phyloP scores from a whole-genome alignment of 2,888 invertebrate species.

The Lypha dubia region DNA sequence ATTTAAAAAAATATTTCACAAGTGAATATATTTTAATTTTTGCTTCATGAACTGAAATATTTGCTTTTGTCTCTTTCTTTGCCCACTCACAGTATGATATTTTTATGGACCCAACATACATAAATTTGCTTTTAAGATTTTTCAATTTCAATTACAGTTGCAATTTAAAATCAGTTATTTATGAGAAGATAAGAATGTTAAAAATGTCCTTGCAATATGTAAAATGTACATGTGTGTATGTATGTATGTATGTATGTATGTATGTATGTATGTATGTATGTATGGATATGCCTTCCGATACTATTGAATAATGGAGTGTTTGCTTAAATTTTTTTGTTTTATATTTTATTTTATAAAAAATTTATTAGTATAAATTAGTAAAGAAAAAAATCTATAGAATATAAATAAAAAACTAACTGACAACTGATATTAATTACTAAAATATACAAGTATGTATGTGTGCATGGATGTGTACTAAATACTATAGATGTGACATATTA shows the following conservation, averaged over 20 bases:
- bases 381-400: background rate
- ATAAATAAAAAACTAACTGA: slow-evolving; percentile 13
- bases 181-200: background rate
- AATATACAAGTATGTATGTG: background rate
- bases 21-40: slow-evolving; percentile 26
- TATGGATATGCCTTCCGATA: too few relatives aligned
- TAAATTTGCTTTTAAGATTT: slow-evolving; percentile 18
- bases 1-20: slow-evolving; percentile 18
- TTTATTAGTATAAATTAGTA: background rate
- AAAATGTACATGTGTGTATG: too few relatives aligned
- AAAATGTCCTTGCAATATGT: background rate
- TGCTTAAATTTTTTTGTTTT: slow-evolving; percentile 15
- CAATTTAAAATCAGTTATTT: slow-evolving; percentile 32
- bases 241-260: too few relatives aligned
- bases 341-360: slow-evolving; percentile 16
- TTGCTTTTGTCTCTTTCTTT: background rate
- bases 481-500: slow-evolving; percentile 12
- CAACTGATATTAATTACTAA: slow-evolving; percentile 32
- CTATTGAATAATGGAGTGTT: slow-evolving; percentile 44
- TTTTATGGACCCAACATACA: background rate
- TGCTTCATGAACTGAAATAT: background rate
- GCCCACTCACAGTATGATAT: background rate
- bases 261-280: too few relatives aligned
- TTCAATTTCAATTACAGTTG: slow-evolving; percentile 40
- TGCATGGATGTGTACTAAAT: background rate